These are phyloP conservation scores for Poliocrania exsul DNA, from an alignment of 2,797 vertebrate species.

Conservation along the genomic window DNA sequence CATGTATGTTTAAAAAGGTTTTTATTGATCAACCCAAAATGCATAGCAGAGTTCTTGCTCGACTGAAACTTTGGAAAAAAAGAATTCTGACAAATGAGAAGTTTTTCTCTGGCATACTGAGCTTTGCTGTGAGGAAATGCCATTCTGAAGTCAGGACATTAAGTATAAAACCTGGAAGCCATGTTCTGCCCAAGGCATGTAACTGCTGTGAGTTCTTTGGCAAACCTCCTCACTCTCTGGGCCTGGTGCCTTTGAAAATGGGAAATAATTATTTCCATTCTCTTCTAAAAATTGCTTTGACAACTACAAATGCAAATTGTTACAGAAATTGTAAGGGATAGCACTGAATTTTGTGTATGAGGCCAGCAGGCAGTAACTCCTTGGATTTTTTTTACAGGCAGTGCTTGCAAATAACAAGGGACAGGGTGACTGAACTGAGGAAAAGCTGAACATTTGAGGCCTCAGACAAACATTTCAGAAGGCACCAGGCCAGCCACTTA, in stretches of 20 bases:
- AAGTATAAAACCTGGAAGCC: neutral
- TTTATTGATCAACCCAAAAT: neutral
- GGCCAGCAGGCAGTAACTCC: neutral
- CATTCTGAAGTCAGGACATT: neutral
- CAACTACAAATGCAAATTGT: neutral
- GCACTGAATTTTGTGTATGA: neutral
- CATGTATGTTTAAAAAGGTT: neutral
- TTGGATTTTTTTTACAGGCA: neutral
- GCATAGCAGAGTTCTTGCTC: neutral
- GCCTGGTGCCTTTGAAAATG: neutral
- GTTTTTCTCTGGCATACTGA: neutral
- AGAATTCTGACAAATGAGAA: neutral
- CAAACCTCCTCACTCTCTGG: neutral
- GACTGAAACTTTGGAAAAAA: neutral
- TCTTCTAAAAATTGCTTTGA: neutral
- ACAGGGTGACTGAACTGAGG: neutral
- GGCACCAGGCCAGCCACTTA: neutral
- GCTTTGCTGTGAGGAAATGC: neutral
- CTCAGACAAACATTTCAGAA: neutral
- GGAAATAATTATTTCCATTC: neutral
- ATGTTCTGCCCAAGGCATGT: neutral
- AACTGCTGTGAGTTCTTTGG: neutral
- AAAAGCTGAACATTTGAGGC: neutral
- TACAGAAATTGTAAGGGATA: neutral
- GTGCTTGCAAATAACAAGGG: neutral